Conservation (phyloP, 2,888 invertebrate species). For the Minunthozetes semirufus region DNA sequence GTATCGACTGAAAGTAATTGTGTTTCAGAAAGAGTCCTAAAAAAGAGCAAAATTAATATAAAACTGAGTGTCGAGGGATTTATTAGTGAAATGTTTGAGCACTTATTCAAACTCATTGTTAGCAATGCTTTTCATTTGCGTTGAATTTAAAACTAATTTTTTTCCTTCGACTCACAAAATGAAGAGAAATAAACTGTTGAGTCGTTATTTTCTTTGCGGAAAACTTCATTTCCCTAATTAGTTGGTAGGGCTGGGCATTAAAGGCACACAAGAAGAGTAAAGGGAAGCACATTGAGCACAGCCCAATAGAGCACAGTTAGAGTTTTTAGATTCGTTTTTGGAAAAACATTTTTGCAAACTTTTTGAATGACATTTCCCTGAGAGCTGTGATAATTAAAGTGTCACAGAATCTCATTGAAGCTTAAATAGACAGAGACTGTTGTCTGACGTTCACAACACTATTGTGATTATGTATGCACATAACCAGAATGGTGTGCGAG, state of each 20-base stretch:
- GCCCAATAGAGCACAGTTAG: neutral
- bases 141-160: neutral
- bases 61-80: constrained; percentile 12
- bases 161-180: neutral
- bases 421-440: constrained; percentile 1
- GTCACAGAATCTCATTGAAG: constrained; percentile 20
- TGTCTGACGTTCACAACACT: neutral
- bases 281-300: too few relatives aligned
- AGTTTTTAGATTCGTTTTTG: neutral
- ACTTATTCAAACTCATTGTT: neutral
- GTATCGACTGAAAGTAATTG: neutral
- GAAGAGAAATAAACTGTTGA: constrained; percentile 12
- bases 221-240: constrained; percentile 27
- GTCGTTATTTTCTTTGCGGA: constrained; percentile 8
- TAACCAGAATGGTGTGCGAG: neutral
- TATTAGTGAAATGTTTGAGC: constrained; percentile 16
- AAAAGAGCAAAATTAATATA: neutral
- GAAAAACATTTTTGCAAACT: constrained; percentile 15
- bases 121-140: neutral
- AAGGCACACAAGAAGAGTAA: too few relatives aligned
- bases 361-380: constrained; percentile 27
- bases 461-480: constrained; percentile 27
- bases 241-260: constrained; percentile 15
- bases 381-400: constrained; percentile 27
- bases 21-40: neutral